Evolutionary conservation across 2,113 vertebrate genomes (phyloP), one percentile per base, ranked within the genome.

Genomic region (Oreochromis spilurus): DNA sequence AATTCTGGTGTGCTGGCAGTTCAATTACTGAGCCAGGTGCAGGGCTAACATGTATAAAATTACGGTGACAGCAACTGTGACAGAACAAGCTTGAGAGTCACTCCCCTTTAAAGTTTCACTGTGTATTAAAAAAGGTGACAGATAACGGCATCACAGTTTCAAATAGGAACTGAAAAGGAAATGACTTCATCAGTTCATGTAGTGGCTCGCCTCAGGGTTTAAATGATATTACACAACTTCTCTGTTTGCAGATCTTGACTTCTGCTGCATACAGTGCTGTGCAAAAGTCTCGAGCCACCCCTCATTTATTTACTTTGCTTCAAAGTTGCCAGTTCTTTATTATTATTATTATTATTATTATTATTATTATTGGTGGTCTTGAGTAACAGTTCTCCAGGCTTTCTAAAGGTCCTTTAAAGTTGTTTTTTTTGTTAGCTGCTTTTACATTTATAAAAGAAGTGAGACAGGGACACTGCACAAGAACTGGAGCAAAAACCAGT

Each of bases 391-490:
- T 62, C 58, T 62, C 58, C 58, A 62, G 58, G 58, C 29, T 34
- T 60, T 60, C 2, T 19, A 34, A 62, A 34, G 29, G 57, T 34
- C 3, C 16, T 60, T 34, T 60, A 34, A 60, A 60, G 16, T 1
- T 26, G 1, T 0, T 12, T 17, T 45, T 14, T 9, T 14, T 1
- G 26, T 34, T 34, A 34, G 58, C 58, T 60, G 3, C 9, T 60
- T 60, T 60, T 34, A 34, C 16, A 0, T 16, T 60, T 19, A 10
- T 2, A 9, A 60, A 60, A 34, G 1, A 62, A 62, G 9, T 62
- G 29, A 19, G 3, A 34, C 9, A 0, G 29, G 16, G 29, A 34
- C 29, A 62, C 31, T 34, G 1, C 0, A 0, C 5, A 34, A 67
- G 3, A 67, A 2, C 19, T 67, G 19, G 34, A 21, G 34, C 19